Base-by-base conservation (phyloP, 2,888 invertebrate species). In the Rhingia rostrata region DNA sequence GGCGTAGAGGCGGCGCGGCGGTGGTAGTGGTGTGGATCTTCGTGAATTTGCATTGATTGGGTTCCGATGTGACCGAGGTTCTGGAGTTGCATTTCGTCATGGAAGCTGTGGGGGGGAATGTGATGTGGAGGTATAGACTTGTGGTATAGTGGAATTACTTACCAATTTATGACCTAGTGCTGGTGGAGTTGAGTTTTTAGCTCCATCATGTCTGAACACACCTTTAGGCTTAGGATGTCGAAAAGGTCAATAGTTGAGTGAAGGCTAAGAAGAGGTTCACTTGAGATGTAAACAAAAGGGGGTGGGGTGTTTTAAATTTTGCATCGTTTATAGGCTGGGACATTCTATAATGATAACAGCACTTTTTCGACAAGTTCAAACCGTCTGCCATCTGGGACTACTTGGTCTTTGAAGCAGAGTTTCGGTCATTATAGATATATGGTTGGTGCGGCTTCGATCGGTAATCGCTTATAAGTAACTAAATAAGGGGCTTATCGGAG, bases 21-120 rank as follows among this genome's bases (percentile, higher is more conserved):
- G 22, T 2, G 22, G 22, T 22, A 2, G 2, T 22, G 22, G 22
- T 22, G 67, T 58, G 58, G 43, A 80, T 74, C 49, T 53, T 79
- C 72, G 66, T 67, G 69, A 49, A 78, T 83, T 69, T 83, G 63
- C 67, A 79, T 83, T 83, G 83, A 82, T 79, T 82, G 72, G 60
- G 35, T 80, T 66, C n/a, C 12, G 47, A 14, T 43, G 69, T 22
- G 49, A 32, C n/a, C 47, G 33, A n/a, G 41, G n/a, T 39, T 32
- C 7, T 39, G 41, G 14, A 9, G n/a, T n/a, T 43, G 22, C 35
- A 33, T 49, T 12, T 49, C 39, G 12, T 49, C 32, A 39, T 70
- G 58, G 47, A 30, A 30, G 35, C 32, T 6, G 6, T 22, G 22
- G 22, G 22, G 22, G 22, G 22, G n/a, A n/a, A 22, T 22, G 12